Evolutionary conservation across 1,140 invertebrate genomes (phyloP).

Genomic region (Ostrea edulis): DNA sequence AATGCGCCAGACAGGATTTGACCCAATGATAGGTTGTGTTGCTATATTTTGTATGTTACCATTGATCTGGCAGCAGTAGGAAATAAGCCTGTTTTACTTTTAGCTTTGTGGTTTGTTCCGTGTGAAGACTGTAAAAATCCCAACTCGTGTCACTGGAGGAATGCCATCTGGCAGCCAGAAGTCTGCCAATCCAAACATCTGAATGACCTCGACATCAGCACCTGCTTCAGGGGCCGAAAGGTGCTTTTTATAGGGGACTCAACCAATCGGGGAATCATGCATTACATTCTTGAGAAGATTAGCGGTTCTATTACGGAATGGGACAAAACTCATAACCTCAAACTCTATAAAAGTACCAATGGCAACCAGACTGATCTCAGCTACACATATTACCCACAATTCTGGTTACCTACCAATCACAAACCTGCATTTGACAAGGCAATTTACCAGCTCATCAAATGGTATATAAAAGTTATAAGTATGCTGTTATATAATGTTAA

Average conservation of each 20-base stretch:
- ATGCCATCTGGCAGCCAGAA: constrained; percentile 77
- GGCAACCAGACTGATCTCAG: constrained; percentile 75
- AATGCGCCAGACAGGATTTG: no score
- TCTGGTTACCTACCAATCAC: constrained; percentile 80
- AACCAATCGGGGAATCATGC: constrained; percentile 82
- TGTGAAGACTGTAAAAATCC: constrained; percentile 75
- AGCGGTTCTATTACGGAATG: constrained; percentile 79
- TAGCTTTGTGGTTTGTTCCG: constrained; percentile 77
- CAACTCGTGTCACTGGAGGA: constrained; percentile 77
- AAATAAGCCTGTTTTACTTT: not conserved
- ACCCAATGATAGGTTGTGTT: no score
- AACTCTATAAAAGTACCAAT: constrained; percentile 78
- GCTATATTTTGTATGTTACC: no score
- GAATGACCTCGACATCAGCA: constrained; percentile 61
- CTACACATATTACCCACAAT: constrained; percentile 82
- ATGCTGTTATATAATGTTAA: not conserved
- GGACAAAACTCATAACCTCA: constrained; percentile 81
- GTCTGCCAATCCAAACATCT: constrained; percentile 72
- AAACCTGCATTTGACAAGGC: constrained; percentile 80
- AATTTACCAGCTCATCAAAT: constrained; percentile 79
- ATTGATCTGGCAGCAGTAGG: no score
- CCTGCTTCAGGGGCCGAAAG: constrained; percentile 78
- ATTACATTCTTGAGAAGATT: constrained; percentile 80
- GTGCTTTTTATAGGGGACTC: constrained; percentile 82
- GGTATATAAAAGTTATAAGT: constrained; percentile 64